phyloP scores from a whole-genome alignment of 2,888 invertebrate species.

The Mythimna pallens region DNA sequence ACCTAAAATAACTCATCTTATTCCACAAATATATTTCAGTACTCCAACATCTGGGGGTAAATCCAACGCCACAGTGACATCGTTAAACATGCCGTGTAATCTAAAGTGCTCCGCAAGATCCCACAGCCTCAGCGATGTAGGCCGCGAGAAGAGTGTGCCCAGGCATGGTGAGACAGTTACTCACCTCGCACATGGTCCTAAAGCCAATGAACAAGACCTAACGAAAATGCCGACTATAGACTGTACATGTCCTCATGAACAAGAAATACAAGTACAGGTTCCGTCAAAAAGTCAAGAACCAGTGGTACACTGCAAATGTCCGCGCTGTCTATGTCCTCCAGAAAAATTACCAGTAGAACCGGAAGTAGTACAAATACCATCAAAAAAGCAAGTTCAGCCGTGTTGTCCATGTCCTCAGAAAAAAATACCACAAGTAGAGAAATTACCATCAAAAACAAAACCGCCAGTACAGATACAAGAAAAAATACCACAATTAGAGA shows the following conservation, averaged over 20 bases:
- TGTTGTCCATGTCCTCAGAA: background rate
- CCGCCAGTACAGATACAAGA: background rate
- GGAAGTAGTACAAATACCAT: background rate
- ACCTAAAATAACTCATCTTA: background rate
- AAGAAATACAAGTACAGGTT: constrained; percentile 13
- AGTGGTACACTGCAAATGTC: background rate
- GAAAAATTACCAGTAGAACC: background rate
- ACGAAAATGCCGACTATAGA: background rate
- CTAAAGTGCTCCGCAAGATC: constrained; percentile 59
- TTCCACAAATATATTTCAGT: constrained; percentile 25
- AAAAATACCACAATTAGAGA: background rate
- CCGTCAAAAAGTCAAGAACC: background rate
- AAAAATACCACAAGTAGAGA: background rate
- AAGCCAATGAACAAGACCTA: background rate
- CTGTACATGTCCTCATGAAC: constrained; percentile 1
- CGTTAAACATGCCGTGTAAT: constrained; percentile 45
- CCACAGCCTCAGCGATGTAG: constrained; percentile 64
- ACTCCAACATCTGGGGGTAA: constrained; percentile 39
- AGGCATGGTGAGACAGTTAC: constrained; percentile 47
- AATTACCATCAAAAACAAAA: background rate
- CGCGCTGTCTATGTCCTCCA: background rate
- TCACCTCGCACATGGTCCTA: constrained; percentile 18
- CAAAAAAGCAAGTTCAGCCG: background rate
- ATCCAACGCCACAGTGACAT: constrained; percentile 58
- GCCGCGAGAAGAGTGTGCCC: constrained; percentile 46